phyloP scores from a whole-genome alignment of 2,113 vertebrate species.

The Muntiacus muntjak region DNA sequence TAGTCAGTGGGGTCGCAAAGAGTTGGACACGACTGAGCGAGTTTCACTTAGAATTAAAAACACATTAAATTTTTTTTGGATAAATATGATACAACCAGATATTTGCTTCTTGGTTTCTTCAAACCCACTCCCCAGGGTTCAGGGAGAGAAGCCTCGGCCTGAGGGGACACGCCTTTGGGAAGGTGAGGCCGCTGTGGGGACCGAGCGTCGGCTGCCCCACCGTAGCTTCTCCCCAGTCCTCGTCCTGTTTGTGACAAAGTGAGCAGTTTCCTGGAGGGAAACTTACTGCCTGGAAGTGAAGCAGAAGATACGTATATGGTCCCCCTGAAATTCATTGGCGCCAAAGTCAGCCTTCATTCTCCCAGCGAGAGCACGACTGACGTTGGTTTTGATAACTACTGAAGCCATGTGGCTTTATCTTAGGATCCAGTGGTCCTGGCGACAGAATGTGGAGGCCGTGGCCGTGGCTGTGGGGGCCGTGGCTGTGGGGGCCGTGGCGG shows the following conservation, averaged over 20 bases:
- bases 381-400: neutral
- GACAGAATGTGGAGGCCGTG: neutral
- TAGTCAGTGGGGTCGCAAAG: neutral
- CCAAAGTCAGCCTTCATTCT: neutral
- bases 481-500: neutral
- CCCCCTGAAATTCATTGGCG: neutral
- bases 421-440: neutral
- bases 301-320: no score
- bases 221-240: neutral
- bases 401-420: neutral
- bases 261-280: neutral
- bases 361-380: neutral
- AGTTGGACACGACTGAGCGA: neutral
- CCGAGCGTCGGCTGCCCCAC: neutral
- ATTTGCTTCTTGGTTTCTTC: neutral
- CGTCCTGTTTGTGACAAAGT: neutral
- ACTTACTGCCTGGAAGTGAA: neutral
- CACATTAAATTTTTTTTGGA: neutral
- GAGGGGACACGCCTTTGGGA: neutral
- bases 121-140: neutral
- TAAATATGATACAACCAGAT: neutral
- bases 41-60: neutral
- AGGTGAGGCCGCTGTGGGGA: neutral
- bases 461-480: neutral
- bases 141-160: neutral